phyloP scores from a whole-genome alignment of 2,113 vertebrate genomes.

The Ahaetulla prasina region DNA sequence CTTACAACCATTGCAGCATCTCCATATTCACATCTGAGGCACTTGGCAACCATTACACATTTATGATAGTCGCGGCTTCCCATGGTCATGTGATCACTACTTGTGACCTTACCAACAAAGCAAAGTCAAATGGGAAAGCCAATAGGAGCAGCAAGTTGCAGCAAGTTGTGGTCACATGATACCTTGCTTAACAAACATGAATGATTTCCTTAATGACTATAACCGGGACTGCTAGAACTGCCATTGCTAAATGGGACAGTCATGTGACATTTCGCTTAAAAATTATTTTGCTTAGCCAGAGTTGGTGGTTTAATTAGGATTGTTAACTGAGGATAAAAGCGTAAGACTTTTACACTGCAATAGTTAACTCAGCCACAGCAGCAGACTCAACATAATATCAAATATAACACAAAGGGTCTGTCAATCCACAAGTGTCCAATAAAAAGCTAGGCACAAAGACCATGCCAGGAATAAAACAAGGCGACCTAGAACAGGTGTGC shows the following conservation, averaged over 20 bases:
- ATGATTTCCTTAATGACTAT: not conserved
- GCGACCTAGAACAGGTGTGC: not conserved
- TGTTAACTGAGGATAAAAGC: not conserved
- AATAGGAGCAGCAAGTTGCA: not conserved
- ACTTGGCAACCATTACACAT: not conserved
- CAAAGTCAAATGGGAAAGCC: not conserved
- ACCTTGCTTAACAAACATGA: not conserved
- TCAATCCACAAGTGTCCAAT: not conserved
- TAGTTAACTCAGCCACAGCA: not conserved
- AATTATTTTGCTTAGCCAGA: not conserved
- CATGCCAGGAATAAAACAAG: not conserved
- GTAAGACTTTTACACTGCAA: not conserved
- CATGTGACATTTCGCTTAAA: not conserved
- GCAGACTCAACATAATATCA: not conserved
- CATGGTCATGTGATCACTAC: not conserved
- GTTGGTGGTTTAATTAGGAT: not conserved
- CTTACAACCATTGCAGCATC: not conserved
- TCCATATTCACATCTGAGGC: not conserved
- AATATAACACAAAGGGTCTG: not conserved
- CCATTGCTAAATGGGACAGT: not conserved
- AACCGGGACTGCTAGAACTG: not conserved
- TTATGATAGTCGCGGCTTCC: not conserved
- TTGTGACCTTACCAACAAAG: not conserved
- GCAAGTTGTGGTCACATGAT: not conserved
- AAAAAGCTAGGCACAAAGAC: not conserved